These are phyloP conservation scores for Carettochelys insculpta DNA, from an alignment of 2,113 vertebrate genomes.

Conservation along the genomic window DNA sequence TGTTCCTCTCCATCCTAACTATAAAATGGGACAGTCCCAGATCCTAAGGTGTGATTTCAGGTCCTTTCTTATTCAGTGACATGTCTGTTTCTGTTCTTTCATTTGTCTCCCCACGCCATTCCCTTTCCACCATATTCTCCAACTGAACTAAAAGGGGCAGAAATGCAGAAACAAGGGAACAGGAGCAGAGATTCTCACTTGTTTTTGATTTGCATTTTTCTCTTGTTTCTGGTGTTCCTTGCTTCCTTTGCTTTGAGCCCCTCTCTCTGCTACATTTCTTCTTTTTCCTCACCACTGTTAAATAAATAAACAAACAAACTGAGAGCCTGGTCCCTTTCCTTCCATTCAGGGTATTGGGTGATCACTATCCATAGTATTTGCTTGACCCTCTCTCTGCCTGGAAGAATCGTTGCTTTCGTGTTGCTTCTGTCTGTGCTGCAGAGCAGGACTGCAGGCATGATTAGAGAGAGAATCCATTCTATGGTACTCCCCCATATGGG, in stretches of 20 bases:
- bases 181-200: background rate
- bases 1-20: slow-evolving; percentile 3
- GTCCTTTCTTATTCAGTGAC: background rate
- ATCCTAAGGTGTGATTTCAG: background rate
- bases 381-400: background rate
- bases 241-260: background rate
- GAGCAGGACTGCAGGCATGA: background rate
- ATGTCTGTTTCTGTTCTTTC: background rate
- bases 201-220: background rate
- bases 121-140: background rate
- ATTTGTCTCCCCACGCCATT: slow-evolving; percentile 3
- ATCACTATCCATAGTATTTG: background rate
- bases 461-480: background rate
- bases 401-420: background rate
- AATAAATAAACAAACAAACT: no score
- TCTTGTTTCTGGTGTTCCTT: background rate
- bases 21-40: background rate
- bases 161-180: background rate
- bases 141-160: background rate
- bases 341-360: background rate
- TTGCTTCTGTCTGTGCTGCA: slow-evolving; percentile 9
- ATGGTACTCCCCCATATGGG: background rate
- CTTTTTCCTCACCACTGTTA: background rate
- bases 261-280: background rate
- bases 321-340: background rate